These are phyloP conservation scores for Mechanitis messenoides DNA, from an alignment of 2,888 invertebrate genomes.

Conservation along the genomic window DNA sequence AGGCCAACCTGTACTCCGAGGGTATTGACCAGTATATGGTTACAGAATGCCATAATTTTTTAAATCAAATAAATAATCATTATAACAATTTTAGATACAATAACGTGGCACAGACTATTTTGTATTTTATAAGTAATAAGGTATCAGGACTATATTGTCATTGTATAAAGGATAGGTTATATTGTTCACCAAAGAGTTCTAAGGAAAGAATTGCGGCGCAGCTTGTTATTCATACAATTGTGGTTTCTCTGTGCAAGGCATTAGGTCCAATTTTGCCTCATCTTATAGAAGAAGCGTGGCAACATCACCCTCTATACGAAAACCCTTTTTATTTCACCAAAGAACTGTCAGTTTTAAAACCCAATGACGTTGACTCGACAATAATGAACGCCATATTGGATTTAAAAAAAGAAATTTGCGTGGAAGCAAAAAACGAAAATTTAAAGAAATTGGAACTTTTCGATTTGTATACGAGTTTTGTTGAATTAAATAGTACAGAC, in stretches of 20 bases:
- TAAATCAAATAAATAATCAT: slow-evolving; percentile 71
- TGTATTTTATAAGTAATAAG: slow-evolving; percentile 65
- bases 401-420: slow-evolving; percentile 56
- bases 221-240: slow-evolving; percentile 81
- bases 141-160: slow-evolving; percentile 90
- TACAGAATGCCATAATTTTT: slow-evolving; percentile 79
- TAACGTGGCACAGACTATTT: slow-evolving; percentile 47
- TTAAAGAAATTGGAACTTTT: slow-evolving; percentile 49
- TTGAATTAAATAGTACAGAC: slow-evolving; percentile 43
- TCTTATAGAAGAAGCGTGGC: slow-evolving; percentile 88
- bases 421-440: slow-evolving; percentile 51
- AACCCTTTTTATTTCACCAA: slow-evolving; percentile 60
- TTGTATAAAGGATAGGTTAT: slow-evolving; percentile 87
- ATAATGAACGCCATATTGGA: slow-evolving; percentile 65
- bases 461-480: slow-evolving; percentile 46
- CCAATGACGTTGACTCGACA: slow-evolving; percentile 38
- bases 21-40: slow-evolving; percentile 96
- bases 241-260: slow-evolving; percentile 80
- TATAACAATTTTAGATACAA: slow-evolving; percentile 62
- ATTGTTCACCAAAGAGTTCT: slow-evolving; percentile 81
- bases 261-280: slow-evolving; percentile 92
- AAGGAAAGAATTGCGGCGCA: slow-evolving; percentile 80
- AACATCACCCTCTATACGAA: slow-evolving; percentile 60
- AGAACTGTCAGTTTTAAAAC: slow-evolving; percentile 44
- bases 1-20: slow-evolving; percentile 93